Conservation (phyloP, 2,113 vertebrate species). For the Benitochromis conjunctus region DNA sequence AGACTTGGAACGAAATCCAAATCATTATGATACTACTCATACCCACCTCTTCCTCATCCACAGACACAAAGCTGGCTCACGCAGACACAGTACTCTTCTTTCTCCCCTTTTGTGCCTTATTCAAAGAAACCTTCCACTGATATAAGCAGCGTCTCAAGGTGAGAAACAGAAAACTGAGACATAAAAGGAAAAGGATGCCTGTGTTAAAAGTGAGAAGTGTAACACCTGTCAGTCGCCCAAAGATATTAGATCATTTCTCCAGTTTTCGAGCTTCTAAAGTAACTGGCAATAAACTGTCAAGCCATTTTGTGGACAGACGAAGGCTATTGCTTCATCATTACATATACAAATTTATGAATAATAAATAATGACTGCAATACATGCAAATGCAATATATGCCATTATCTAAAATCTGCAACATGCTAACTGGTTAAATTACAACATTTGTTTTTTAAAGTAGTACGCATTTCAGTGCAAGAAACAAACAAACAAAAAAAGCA, state of each 20-base stretch:
- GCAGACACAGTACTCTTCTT: neutral
- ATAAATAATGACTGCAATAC: neutral
- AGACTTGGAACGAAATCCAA: conserved; percentile 23
- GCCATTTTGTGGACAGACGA: neutral
- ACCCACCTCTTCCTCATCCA: conserved; percentile 7
- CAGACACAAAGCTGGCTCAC: conserved; percentile 13
- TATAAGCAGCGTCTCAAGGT: conserved; percentile 23
- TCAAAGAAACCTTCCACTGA: conserved; percentile 20
- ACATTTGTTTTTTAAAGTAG: neutral
- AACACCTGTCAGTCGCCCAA: conserved; percentile 22
- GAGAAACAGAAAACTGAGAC: conserved; percentile 16
- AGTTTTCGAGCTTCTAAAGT: neutral
- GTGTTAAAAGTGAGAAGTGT: conserved; percentile 25
- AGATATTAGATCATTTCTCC: neutral
- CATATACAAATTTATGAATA: neutral
- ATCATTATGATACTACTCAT: conserved; percentile 43
- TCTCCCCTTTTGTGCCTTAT: neutral
- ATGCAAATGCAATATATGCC: neutral
- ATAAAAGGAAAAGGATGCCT: neutral
- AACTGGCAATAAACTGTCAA: neutral
- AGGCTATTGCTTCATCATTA: neutral
- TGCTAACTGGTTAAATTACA: neutral
- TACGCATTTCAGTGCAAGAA: neutral
- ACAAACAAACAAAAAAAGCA: neutral
- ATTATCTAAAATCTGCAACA: neutral